Evolutionary conservation across 2,797 vertebrate genomes (phyloP).

Genomic region (Ciconia nigra): DNA sequence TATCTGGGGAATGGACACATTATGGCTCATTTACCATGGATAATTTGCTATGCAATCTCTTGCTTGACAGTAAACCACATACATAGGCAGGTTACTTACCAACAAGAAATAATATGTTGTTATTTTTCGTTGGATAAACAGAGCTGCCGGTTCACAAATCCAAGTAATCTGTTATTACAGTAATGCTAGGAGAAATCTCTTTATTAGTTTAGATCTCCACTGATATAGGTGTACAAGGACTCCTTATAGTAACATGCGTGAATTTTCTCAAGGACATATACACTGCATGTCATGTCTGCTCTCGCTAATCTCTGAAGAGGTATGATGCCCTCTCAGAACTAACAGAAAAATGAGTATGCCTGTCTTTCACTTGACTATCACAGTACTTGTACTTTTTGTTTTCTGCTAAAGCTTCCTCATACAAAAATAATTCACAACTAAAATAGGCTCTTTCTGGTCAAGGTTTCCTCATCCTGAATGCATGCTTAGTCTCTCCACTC

Average conservation of each 20-base stretch:
- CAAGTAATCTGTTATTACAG: background rate
- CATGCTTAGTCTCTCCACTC: background rate
- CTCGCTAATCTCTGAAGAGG: background rate
- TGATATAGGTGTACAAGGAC: background rate
- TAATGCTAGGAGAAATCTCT: background rate
- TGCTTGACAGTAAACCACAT: background rate
- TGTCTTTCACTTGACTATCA: background rate
- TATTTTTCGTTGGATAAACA: background rate
- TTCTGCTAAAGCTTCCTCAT: conserved; percentile 34
- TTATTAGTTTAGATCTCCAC: background rate
- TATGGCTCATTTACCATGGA: background rate
- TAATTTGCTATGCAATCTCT: background rate
- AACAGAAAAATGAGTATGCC: background rate
- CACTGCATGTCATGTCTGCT: background rate
- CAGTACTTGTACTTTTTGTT: background rate
- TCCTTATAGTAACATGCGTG: background rate
- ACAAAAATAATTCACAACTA: conserved; percentile 53
- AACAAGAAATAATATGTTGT: background rate
- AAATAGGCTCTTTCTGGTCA: conserved; percentile 46
- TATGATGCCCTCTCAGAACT: background rate
- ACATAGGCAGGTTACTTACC: background rate
- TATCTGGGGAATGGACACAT: background rate
- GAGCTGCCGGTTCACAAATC: background rate
- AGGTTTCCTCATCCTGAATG: conserved; percentile 73
- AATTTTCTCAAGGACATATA: background rate